These are phyloP conservation scores for Phortica okadai DNA, from an alignment of 2,888 invertebrate species.

Conservation along the genomic window DNA sequence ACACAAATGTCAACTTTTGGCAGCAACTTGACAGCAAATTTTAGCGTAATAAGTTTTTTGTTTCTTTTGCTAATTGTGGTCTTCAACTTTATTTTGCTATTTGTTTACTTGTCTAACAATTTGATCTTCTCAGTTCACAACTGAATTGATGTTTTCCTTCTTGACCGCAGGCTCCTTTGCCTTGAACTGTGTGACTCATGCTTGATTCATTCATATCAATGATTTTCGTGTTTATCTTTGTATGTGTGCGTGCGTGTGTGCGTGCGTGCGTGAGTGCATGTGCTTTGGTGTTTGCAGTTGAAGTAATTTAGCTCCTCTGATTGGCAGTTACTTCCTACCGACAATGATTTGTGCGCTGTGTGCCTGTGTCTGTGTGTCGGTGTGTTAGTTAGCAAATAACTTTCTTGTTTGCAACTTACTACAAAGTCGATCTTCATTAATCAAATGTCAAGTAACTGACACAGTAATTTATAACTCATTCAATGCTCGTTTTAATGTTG, in stretches of 20 bases:
- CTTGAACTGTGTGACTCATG: slow-evolving; percentile 48
- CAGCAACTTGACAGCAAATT: slow-evolving; percentile 43
- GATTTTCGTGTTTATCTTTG: slow-evolving; percentile 37
- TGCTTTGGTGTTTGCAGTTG: slow-evolving; percentile 8
- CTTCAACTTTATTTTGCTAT: slow-evolving; percentile 31
- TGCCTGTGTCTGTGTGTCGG: slow-evolving; percentile 5
- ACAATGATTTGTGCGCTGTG: slow-evolving; percentile 32
- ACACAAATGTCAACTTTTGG: slow-evolving; percentile 32
- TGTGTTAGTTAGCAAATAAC: slow-evolving; percentile 55
- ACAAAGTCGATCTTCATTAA: slow-evolving; percentile 68
- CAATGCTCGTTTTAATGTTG: slow-evolving; percentile 26
- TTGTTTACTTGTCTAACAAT: slow-evolving; percentile 31
- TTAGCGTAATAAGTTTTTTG: slow-evolving; percentile 43
- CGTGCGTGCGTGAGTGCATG: slow-evolving; percentile 36
- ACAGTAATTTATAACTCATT: slow-evolving; percentile 66
- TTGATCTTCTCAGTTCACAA: slow-evolving; percentile 51
- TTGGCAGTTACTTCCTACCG: slow-evolving; percentile 64
- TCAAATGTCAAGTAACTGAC: slow-evolving; percentile 69
- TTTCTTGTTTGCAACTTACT: slow-evolving; percentile 39
- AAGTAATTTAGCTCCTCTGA: slow-evolving; percentile 51
- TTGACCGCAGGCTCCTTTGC: neutral
- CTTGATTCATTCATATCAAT: slow-evolving; percentile 67
- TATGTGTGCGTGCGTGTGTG: neutral
- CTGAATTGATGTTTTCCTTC: slow-evolving; percentile 40
- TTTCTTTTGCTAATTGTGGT: slow-evolving; percentile 23